Base-by-base conservation (phyloP, 2,888 invertebrate species). In the Drosophila lacicola region DNA sequence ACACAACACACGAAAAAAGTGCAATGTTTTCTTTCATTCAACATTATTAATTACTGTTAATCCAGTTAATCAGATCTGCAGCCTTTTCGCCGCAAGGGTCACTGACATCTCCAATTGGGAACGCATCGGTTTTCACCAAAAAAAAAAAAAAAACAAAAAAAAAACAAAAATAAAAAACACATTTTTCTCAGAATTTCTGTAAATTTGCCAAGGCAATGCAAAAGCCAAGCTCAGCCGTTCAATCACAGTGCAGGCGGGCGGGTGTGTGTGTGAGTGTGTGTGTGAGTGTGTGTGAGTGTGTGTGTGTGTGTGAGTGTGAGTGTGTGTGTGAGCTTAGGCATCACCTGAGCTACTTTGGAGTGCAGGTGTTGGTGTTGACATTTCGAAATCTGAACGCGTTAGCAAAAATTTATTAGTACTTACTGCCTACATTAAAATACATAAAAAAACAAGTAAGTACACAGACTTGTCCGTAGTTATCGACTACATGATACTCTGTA, bases 291-390 rank as follows among this genome's bases (percentile, higher is more conserved):
- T 21, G 25, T 34, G 21, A 33, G n/a, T 47, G 34, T 14, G 13
- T 36, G 13, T 60, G 29, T 58, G 25, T 50, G 44, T 39, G 44
- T 57, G 17, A 21, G 21, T 29, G 34, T 34, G 14, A 45, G 36
- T 33, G n/a, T 36, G 33, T 53, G 17, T 63, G 33, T 60, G 45
- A 47, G 51, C 51, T 51, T 84, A 62, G 54, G 65, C 74, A 83
- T 78, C 87, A 83, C 83, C 83, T 84, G 85, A 83, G 87, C 71
- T 71, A 74, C 69, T 75, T 69, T 55, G 39, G 47, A 62, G 33
- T 83, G 85, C 88, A 84, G 84, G 88, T 87, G 84, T 76, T 80
- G 73, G 73, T 84, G 82, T 85, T 87, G 82, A 84, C 85, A 84
- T 84, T 85, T 87, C 80, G 71, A 87, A 87, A 87, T 82, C 67